phyloP scores from a whole-genome alignment of 2,888 invertebrate genomes.

The Calephelis perditalis region DNA sequence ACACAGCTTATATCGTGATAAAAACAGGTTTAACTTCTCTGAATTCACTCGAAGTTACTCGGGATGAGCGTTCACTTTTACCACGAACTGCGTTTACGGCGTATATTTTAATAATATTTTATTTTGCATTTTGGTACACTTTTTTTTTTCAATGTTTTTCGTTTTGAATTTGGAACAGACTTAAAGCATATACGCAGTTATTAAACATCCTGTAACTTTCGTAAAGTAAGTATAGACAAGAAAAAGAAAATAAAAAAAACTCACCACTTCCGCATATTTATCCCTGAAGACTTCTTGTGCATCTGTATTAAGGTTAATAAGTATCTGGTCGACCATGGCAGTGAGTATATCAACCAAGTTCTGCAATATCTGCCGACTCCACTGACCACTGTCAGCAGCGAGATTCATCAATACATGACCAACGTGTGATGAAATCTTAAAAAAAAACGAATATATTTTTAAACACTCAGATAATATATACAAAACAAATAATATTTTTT shows the following conservation, averaged over 20 bases:
- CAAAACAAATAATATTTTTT: no score
- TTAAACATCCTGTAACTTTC: no score
- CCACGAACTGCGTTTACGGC: no score
- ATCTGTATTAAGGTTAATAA: conserved; percentile 39
- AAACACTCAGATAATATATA: background rate
- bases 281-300: conserved; percentile 50
- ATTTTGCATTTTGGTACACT: no score
- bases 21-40: no score
- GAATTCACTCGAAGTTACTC: no score
- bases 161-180: no score
- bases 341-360: conserved; percentile 78
- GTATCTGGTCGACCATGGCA: conserved; percentile 43
- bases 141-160: no score
- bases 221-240: conserved; percentile 36
- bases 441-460: conserved; percentile 16
- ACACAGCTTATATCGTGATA: no score
- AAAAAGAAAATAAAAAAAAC: conserved; percentile 29
- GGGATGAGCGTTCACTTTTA: no score
- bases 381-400: conserved; percentile 77
- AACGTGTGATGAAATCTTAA: conserved; percentile 67
- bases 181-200: no score
- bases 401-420: conserved; percentile 70
- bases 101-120: no score
- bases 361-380: conserved; percentile 73
- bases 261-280: conserved; percentile 69